A percentile compares a stretch with the other conserved stretches of the same genome.
Conservation (phyloP, 2,113 vertebrate genomes). For the Reinhardtius hippoglossoides region DNA sequence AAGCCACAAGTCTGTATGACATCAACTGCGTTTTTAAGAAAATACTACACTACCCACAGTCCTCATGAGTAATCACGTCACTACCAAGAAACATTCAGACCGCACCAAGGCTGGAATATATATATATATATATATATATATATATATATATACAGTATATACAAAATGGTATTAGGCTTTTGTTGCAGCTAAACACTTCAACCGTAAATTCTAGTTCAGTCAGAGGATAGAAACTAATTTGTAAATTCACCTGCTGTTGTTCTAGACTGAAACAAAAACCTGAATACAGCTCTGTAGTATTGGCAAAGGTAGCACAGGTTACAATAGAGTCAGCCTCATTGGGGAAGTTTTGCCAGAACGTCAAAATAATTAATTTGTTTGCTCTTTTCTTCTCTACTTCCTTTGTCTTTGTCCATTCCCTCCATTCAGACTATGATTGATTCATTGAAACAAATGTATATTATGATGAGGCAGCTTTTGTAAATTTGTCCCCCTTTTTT, state of each 20-base stretch:
- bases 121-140: too few species aligned
- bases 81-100: too few species aligned
- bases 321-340: too few species aligned
- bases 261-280: background rate
- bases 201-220: background rate
- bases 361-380: background rate
- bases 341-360: background rate
- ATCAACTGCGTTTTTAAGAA: too few species aligned
- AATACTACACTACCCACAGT: too few species aligned
- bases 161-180: too few species aligned
- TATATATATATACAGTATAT: too few species aligned
- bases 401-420: background rate
- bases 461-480: constrained; percentile 11
- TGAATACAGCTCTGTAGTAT: background rate
- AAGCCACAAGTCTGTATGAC: background rate
- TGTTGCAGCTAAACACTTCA: too few species aligned
- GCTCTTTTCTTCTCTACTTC: background rate
- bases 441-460: constrained; percentile 27
- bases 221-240: constrained; percentile 1
- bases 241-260: constrained; percentile 13
- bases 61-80: too few species aligned
- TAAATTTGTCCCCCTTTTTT: background rate
- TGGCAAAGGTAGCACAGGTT: background rate
- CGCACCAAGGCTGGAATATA: too few species aligned
- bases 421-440: background rate